These are phyloP conservation scores for Glomeris marginata DNA, from an alignment of 2,888 invertebrate species.

Conservation along the genomic window DNA sequence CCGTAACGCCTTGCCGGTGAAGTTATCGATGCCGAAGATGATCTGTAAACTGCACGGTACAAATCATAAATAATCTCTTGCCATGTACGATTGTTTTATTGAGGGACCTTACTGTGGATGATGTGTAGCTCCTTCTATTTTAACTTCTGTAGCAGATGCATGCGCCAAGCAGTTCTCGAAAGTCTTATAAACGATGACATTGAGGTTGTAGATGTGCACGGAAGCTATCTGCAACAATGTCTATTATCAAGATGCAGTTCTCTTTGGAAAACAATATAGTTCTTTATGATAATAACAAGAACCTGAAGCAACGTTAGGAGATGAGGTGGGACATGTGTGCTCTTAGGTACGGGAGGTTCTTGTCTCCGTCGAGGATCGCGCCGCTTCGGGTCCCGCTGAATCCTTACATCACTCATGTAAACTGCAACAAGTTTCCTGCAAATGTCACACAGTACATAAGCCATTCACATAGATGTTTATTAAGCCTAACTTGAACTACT, in stretches of 20 bases:
- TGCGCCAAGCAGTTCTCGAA: conserved; percentile 47
- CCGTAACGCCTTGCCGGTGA: conserved; percentile 6
- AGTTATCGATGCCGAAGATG: conserved; percentile 5
- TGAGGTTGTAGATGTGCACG: conserved; percentile 57
- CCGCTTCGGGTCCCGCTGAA: conserved; percentile 6
- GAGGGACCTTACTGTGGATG: conserved; percentile 1
- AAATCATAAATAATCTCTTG: background rate
- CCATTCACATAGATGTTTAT: background rate
- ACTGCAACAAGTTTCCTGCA: conserved; percentile 12
- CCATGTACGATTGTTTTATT: background rate
- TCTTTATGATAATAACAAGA: background rate
- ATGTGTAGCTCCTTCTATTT: conserved; percentile 35
- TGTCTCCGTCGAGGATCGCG: background rate
- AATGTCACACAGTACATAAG: background rate
- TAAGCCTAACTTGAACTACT: conserved; percentile 54
- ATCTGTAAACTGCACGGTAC: conserved; percentile 2
- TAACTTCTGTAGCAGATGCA: conserved; percentile 51
- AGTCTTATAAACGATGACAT: conserved; percentile 11
- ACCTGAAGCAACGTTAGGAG: conserved; percentile 9
- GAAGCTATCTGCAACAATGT: conserved; percentile 58
- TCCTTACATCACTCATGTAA: conserved; percentile 12
- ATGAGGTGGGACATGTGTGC: conserved; percentile 3
- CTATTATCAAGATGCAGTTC: conserved; percentile 24
- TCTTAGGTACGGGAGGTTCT: background rate
- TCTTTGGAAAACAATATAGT: background rate